Conservation (phyloP, 2,888 invertebrate genomes). For the Eretmocerus hayati region DNA sequence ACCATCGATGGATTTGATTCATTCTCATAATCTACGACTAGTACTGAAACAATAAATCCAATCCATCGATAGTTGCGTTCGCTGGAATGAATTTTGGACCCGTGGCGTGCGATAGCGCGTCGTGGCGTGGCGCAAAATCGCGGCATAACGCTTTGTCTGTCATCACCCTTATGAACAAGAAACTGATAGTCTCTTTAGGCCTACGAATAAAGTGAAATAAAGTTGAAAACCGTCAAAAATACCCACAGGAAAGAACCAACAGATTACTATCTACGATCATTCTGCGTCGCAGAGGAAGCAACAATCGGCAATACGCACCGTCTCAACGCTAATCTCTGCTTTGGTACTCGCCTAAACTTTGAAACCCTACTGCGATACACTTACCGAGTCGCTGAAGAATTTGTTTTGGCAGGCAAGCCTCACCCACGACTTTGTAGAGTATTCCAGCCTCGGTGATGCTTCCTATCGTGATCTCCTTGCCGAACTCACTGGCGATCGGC, state of each 20-base stretch:
- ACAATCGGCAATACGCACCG: constrained; percentile 60
- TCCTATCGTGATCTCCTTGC: constrained; percentile 56
- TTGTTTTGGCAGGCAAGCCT: constrained; percentile 80
- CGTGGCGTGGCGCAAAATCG: no score
- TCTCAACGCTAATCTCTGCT: constrained; percentile 62
- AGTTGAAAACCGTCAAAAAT: no score
- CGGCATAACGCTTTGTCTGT: no score
- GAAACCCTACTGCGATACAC: constrained; percentile 68
- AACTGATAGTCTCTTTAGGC: no score
- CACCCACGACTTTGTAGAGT: constrained; percentile 78
- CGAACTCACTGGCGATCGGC: constrained; percentile 46
- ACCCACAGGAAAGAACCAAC: constrained; percentile 60
- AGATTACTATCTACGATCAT: constrained; percentile 76
- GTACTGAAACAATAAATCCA: no score
- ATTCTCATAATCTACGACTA: no score
- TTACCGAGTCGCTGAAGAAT: constrained; percentile 55
- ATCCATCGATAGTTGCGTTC: no score
- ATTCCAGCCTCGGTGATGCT: constrained; percentile 67
- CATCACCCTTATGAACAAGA: no score
- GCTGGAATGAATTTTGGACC: no score
- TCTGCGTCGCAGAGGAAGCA: constrained; percentile 62
- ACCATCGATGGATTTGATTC: no score
- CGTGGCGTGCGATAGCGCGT: no score
- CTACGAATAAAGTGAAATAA: no score
- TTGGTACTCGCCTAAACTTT: constrained; percentile 63